These are phyloP conservation scores for Lochmaea crataegi DNA, from an alignment of 2,888 invertebrate species.

Conservation along the genomic window DNA sequence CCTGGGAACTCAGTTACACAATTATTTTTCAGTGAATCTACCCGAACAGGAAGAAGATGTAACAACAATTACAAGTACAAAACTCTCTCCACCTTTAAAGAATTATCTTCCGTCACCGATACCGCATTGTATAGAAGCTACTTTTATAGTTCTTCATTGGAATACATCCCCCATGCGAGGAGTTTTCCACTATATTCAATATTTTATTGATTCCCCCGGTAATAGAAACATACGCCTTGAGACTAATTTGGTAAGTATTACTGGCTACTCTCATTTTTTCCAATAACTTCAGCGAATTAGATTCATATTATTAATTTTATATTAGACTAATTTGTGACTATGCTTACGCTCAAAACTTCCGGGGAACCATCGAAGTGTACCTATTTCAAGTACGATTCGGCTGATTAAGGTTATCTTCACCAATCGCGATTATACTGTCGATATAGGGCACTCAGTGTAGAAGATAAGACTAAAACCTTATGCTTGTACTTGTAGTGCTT, in stretches of 20 bases:
- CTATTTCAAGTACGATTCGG: too few relatives aligned
- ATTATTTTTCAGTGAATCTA: not conserved
- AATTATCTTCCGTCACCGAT: not conserved
- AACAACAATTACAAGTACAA: not conserved
- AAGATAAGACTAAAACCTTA: too few relatives aligned
- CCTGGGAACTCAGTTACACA: not conserved
- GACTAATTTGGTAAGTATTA: slow-evolving; percentile 27
- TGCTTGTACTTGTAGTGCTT: too few relatives aligned
- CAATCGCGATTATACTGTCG: too few relatives aligned
- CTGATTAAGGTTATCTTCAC: too few relatives aligned
- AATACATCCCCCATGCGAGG: not conserved
- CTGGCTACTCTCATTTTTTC: too few relatives aligned
- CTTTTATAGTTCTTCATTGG: slow-evolving; percentile 27
- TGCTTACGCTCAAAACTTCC: too few relatives aligned
- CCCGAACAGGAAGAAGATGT: not conserved
- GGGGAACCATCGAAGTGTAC: too few relatives aligned
- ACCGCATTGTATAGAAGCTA: slow-evolving; percentile 25
- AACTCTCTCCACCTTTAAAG: not conserved
- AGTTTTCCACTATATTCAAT: slow-evolving; percentile 8
- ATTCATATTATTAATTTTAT: too few relatives aligned
- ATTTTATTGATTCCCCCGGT: not conserved
- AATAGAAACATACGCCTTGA: not conserved
- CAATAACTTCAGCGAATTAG: too few relatives aligned
- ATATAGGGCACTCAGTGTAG: too few relatives aligned
- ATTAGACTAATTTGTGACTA: too few relatives aligned